Conservation (phyloP, 2,113 vertebrate genomes). For the Notarius quadriscutis region DNA sequence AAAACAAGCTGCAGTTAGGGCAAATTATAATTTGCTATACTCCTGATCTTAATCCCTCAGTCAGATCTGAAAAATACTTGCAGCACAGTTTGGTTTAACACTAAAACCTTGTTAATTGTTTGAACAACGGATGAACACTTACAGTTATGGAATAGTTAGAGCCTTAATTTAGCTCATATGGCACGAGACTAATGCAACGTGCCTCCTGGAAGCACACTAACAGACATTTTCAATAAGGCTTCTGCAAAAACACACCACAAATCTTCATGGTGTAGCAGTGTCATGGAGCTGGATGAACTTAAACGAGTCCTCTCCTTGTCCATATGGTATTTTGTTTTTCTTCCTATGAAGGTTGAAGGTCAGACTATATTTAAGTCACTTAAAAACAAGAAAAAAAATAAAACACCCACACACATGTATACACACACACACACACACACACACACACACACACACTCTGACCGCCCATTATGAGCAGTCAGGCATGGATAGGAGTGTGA, state of each 20-base stretch:
- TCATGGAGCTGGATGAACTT: not conserved
- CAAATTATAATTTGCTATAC: not conserved
- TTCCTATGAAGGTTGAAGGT: not conserved
- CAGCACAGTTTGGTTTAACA: not conserved
- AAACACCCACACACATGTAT: too few relatives aligned
- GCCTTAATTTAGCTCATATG: too few relatives aligned
- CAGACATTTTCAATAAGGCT: not conserved
- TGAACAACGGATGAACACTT: not conserved
- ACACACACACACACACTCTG: not conserved
- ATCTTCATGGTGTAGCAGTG: not conserved
- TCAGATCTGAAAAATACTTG: not conserved
- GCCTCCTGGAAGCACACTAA: not conserved
- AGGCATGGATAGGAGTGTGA: not conserved
- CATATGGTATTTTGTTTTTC: not conserved
- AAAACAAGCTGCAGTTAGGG: not conserved
- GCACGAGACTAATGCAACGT: not conserved
- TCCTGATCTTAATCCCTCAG: not conserved
- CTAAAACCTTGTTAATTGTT: not conserved
- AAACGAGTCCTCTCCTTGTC: not conserved
- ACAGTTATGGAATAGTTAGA: not conserved
- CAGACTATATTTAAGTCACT: conserved; percentile 7
- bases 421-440: too few relatives aligned
- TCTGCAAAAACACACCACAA: not conserved
- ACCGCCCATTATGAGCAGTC: not conserved
- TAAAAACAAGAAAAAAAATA: too few relatives aligned